Evolutionary conservation across 2,888 invertebrate genomes (phyloP).

Genomic region (Leptinotarsa rubiginosa): DNA sequence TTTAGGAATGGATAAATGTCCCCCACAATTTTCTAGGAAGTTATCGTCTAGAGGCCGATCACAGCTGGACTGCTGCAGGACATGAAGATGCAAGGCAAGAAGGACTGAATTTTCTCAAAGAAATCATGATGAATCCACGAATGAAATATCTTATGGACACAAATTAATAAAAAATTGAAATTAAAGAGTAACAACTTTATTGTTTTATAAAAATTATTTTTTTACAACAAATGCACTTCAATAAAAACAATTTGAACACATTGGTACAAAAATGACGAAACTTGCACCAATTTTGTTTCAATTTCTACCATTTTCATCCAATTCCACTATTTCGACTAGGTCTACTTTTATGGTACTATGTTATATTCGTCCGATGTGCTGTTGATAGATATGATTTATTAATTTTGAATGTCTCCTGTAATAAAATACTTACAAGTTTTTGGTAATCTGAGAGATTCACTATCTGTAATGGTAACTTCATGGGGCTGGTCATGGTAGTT

Average conservation of each 20-base stretch:
- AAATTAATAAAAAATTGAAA: slow-evolving; percentile 20
- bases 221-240: slow-evolving; percentile 40
- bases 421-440: slow-evolving; percentile 71
- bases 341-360: slow-evolving; percentile 53
- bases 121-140: slow-evolving; percentile 24
- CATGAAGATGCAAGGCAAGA: slow-evolving; percentile 59
- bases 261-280: slow-evolving; percentile 48
- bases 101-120: slow-evolving; percentile 51
- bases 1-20: slow-evolving; percentile 76
- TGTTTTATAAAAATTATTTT: slow-evolving; percentile 50
- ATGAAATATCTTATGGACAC: slow-evolving; percentile 28
- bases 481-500: slow-evolving; percentile 84
- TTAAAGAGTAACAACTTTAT: slow-evolving; percentile 51
- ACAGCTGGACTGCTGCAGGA: slow-evolving; percentile 76
- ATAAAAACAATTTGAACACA: slow-evolving; percentile 51
- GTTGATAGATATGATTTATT: slow-evolving; percentile 43
- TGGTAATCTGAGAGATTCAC: slow-evolving; percentile 83
- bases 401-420: background rate
- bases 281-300: slow-evolving; percentile 43
- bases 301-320: slow-evolving; percentile 39
- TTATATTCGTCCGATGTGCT: slow-evolving; percentile 63
- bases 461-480: slow-evolving; percentile 82
- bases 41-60: slow-evolving; percentile 76
- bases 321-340: slow-evolving; percentile 46
- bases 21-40: slow-evolving; percentile 75